A percentile compares a stretch with the other conserved stretches of the same genome.
phyloP scores from a whole-genome alignment of 2,888 invertebrate species.

The Cistogaster globosa region DNA sequence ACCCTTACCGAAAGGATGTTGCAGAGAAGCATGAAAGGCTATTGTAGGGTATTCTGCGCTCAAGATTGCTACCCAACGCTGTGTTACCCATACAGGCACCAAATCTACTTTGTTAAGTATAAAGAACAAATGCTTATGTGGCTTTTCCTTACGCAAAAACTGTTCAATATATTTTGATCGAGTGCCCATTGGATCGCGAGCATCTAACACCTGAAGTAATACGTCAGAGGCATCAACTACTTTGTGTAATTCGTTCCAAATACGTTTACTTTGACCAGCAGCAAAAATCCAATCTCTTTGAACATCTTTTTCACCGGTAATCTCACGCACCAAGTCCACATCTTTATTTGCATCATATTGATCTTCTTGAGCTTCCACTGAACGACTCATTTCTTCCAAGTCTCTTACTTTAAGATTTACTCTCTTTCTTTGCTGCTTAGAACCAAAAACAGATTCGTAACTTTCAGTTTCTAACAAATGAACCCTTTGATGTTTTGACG shows the following conservation, averaged over 20 bases:
- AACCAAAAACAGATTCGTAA: slow-evolving; percentile 97
- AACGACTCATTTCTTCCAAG: slow-evolving; percentile 89
- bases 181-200: slow-evolving; percentile 98
- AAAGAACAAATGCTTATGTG: slow-evolving; percentile 98
- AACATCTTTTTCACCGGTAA: slow-evolving; percentile 90
- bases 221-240: slow-evolving; percentile 99
- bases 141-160: slow-evolving; percentile 96
- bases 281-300: slow-evolving; percentile 97
- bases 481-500: slow-evolving; percentile 93
- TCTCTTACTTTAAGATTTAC: slow-evolving; percentile 91
- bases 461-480: slow-evolving; percentile 98
- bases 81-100: slow-evolving; percentile 99
- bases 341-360: slow-evolving; percentile 93
- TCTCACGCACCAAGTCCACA: slow-evolving; percentile 91
- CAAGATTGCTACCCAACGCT: slow-evolving; percentile 97
- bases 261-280: slow-evolving; percentile 97
- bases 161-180: slow-evolving; percentile 96
- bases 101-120: slow-evolving; percentile 98
- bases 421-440: slow-evolving; percentile 94
- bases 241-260: slow-evolving; percentile 99
- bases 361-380: slow-evolving; percentile 88
- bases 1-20: slow-evolving; percentile 99
- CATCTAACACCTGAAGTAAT: slow-evolving; percentile 96
- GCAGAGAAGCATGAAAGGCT: slow-evolving; percentile 99
- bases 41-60: slow-evolving; percentile 98